Base-by-base conservation (phyloP, 1,140 invertebrate species). In the Papilio aristodemus region DNA sequence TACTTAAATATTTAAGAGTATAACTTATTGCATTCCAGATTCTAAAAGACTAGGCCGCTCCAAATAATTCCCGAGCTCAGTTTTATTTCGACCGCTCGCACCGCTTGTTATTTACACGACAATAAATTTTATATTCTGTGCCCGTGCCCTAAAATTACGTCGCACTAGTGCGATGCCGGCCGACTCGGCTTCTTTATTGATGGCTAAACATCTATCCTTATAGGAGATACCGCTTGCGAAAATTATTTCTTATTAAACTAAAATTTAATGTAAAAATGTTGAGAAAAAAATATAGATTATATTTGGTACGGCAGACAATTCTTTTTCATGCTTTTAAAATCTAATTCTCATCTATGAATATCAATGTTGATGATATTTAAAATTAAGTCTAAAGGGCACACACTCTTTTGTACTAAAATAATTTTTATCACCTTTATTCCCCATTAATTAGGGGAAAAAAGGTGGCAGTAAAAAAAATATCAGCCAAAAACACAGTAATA, bases 111-210 rank as follows among this genome's bases (percentile, higher is more conserved):
- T 63, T 39, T 64, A 66, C 63, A 32, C 38, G 63, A 66, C 63
- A 50, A 66, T 66, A 46, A 66, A 50, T 66, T 66, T 66, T 66
- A 66, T 66, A 66, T 32, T 66, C 63, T 50, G 41, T 66, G 63
- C 8, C 25, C 63, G 63, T 50, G 63, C 63, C 41, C 63, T 66
- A 46, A 66, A 66, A 66, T 66, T 66, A 66, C 39, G 25, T 8
- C 39, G 46, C 41, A n/a, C 37, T 66, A 66, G 63, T 19, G 43
- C 27, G 57, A n/a, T 36, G 22, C 39, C 59, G 59, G 7, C 59
- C 36, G 59, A 17, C 43, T 13, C n/a, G 13, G 6, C 32, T 7
- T 27, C 22, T 13, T 50, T 66, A 66, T 66, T 66, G 63, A 66
- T 66, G 63, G 14, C 25, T 8, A 32, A 37, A 37, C 4, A 54